phyloP scores from a whole-genome alignment of 2,888 invertebrate species.

The Pogonocherus hispidulus region DNA sequence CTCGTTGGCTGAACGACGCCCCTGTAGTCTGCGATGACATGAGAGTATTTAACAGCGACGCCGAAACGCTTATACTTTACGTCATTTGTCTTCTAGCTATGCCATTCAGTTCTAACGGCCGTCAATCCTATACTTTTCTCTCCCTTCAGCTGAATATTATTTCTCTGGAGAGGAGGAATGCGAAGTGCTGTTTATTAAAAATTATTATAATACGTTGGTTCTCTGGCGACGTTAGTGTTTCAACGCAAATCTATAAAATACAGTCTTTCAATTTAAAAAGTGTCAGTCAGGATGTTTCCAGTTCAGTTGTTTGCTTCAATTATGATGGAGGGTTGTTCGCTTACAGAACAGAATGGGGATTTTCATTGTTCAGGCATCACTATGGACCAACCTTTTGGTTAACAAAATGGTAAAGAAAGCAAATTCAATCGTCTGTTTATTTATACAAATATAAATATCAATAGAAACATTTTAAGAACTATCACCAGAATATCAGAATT shows the following conservation, averaged over 20 bases:
- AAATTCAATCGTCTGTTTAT: no score
- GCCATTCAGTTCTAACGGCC: constrained; percentile 51
- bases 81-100: constrained; percentile 54
- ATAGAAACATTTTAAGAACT: no score
- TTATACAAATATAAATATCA: no score
- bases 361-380: no score
- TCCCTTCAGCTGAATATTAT: constrained; percentile 18
- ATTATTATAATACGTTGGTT: constrained; percentile 25
- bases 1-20: neutral
- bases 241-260: constrained; percentile 46
- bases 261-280: constrained; percentile 51
- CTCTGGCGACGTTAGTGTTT: constrained; percentile 3
- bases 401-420: no score
- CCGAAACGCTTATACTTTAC: constrained; percentile 52
- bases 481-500: no score
- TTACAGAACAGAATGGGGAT: neutral
- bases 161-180: constrained; percentile 27
- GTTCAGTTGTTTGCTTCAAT: constrained; percentile 35
- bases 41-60: constrained; percentile 57
- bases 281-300: constrained; percentile 46
- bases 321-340: neutral
- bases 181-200: constrained; percentile 34
- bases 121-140: constrained; percentile 36
- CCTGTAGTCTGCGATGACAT: constrained; percentile 46
- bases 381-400: no score